Conservation (phyloP, 2,888 invertebrate genomes). For the Congeria kusceri region DNA sequence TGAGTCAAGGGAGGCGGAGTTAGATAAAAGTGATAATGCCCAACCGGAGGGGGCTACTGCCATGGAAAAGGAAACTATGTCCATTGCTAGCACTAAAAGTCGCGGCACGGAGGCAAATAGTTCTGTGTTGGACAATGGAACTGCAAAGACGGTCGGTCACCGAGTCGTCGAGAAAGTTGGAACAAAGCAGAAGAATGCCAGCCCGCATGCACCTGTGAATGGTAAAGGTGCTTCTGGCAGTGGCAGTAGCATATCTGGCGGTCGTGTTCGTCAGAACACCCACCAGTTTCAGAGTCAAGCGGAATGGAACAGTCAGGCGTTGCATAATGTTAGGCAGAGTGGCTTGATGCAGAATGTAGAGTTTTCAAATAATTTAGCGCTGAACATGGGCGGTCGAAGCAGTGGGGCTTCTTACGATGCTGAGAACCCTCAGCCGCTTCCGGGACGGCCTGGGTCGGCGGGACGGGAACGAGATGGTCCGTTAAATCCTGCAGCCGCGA, state of each 20-base stretch:
- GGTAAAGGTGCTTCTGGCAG: conserved; percentile 28
- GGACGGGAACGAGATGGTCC: conserved; percentile 68
- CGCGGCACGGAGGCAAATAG: conserved; percentile 22
- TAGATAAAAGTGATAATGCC: conserved; percentile 48
- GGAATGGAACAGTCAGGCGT: conserved; percentile 53
- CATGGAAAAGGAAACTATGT: conserved; percentile 38
- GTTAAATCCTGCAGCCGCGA: conserved; percentile 79
- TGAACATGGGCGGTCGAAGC: conserved; percentile 60
- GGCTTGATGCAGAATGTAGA: conserved; percentile 56
- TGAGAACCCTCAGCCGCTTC: conserved; percentile 68
- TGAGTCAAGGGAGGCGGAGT: conserved; percentile 42
- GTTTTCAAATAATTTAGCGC: conserved; percentile 60
- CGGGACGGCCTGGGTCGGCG: conserved; percentile 67
- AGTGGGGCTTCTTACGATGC: conserved; percentile 65
- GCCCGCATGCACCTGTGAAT: conserved; percentile 9
- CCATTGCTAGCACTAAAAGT: conserved; percentile 35
- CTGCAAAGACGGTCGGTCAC: conserved; percentile 46
- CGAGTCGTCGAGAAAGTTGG: conserved; percentile 48
- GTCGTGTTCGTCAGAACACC: conserved; percentile 46
- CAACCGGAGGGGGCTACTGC: conserved; percentile 18
- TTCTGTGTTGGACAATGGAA: conserved; percentile 35
- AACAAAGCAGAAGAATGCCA: conserved; percentile 56
- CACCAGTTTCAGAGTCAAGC: conserved; percentile 59
- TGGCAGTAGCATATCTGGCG: conserved; percentile 2
- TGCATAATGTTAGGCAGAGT: conserved; percentile 32